Evolutionary conservation across 2,113 vertebrate genomes (phyloP), one percentile per base, ranked within the genome.

Genomic region (Cranoglanis bouderius): DNA sequence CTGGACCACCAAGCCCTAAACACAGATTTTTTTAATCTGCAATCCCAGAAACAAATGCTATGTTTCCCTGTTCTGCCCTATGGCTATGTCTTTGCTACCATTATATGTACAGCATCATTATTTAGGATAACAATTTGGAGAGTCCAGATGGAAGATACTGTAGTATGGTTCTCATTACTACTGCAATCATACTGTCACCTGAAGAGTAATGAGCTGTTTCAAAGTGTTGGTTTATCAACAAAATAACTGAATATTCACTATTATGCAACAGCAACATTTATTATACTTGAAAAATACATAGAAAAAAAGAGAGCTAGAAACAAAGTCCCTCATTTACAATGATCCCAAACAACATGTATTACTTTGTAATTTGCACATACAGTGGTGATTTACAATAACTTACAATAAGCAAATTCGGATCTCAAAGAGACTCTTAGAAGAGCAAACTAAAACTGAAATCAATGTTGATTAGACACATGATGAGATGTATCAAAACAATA

Each of bases 91-190:
- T 18, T 32, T 32, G 14, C 29, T 24, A 29, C 12, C 12, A n/a
- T 78, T 53, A 51, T 1, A 53, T 80, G 26, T n/a, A 80, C 49
- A 80, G 49, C 29, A 32, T 53, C 14, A 53, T 32, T 81, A 53
- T 81, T 78, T 78, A 49, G 75, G 75, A 78, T 78, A 26, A 24
- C 38, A 75, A 75, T 78, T 49, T 49, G 43, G 5, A 78, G 75
- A n/a, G 40, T 29, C 43, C 43, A 78, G 43, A 51, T 49, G 75
- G 43, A 78, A 75, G 38, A 75, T 46, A 49, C 46, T 49, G 46
- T 49, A 49, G 26, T 29, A 49, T 3, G 6, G 12, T 49, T 78
- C 75, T 51, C 43, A 78, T 46, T 78, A n/a, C 13, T 78, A 78
- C 75, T 78, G 43, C 43, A 78, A 78, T 49, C 75, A 49, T 51